Evolutionary conservation across 2,113 vertebrate genomes (phyloP).

Genomic region (Coturnix japonica): DNA sequence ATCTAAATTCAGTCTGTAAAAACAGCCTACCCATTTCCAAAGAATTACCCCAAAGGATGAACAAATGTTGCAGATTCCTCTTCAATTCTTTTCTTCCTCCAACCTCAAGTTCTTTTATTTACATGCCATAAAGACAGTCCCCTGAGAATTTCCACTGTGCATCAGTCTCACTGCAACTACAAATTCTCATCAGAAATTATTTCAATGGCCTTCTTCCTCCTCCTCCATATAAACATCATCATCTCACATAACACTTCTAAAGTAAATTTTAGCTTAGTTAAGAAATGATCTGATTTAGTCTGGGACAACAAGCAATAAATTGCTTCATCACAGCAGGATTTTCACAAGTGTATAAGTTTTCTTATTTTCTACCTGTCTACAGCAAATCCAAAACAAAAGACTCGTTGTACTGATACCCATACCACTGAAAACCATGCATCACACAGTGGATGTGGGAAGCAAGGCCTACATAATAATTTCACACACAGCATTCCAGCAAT

Average conservation of each 20-base stretch:
- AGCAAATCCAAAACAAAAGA: not conserved
- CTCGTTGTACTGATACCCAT: not conserved
- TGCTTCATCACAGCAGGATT: not conserved
- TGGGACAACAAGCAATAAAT: not conserved
- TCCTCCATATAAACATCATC: not conserved
- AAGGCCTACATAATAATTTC: not conserved
- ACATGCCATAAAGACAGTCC: no score
- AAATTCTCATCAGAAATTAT: not conserved
- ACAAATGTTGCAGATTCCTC: not conserved
- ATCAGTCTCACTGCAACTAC: not conserved
- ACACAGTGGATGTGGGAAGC: not conserved
- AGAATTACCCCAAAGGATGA: not conserved
- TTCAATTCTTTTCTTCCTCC: not conserved
- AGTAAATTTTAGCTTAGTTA: not conserved
- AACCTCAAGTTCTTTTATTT: not conserved
- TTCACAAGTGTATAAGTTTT: not conserved
- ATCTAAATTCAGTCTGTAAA: constrained; percentile 21
- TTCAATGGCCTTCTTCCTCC: not conserved
- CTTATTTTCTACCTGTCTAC: fast-evolving
- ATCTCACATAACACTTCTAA: not conserved
- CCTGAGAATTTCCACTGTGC: not conserved
- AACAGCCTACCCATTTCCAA: not conserved
- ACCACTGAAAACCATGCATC: not conserved
- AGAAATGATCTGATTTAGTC: not conserved
- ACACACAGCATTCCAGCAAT: not conserved